Percentiles rank a stretch among this genome's conserved stretches.
These are phyloP conservation scores for Drosophila cognata DNA, from an alignment of 2,888 invertebrate species.

Conservation along the genomic window DNA sequence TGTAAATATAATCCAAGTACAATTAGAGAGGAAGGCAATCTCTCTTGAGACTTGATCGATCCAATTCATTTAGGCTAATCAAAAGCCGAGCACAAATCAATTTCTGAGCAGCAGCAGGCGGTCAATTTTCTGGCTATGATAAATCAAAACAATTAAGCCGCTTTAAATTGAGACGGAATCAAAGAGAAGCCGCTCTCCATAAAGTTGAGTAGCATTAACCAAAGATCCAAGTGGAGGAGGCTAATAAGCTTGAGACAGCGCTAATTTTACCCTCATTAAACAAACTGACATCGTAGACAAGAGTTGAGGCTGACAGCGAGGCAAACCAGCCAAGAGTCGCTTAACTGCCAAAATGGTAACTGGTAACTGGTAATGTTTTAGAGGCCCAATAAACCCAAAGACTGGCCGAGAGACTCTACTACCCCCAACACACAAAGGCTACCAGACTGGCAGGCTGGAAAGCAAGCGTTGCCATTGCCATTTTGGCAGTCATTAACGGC, in stretches of 20 bases:
- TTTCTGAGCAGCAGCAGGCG: constrained; percentile 38
- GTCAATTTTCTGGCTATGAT: constrained; percentile 42
- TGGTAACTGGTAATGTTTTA: constrained; percentile 63
- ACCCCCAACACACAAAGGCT: constrained; percentile 14
- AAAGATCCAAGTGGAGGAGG: constrained; percentile 77
- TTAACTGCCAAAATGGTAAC: constrained; percentile 31
- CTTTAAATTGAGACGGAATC: constrained; percentile 65
- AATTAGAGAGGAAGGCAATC: constrained; percentile 21
- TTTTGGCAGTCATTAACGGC: constrained; percentile 81
- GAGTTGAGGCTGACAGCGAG: constrained; percentile 49
- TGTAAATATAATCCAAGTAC: constrained; percentile 35
- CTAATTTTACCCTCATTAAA: constrained; percentile 82
- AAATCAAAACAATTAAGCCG: constrained; percentile 80
- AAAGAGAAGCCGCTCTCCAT: constrained; percentile 58
- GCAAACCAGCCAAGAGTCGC: constrained; percentile 10
- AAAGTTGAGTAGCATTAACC: constrained; percentile 75
- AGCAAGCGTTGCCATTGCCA: constrained; percentile 54
- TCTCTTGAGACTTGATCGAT: constrained; percentile 22
- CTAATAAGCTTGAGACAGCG: constrained; percentile 80
- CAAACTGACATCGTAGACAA: constrained; percentile 73
- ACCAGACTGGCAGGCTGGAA: constrained; percentile 47
- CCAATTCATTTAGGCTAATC: constrained; percentile 63
- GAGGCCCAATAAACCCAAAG: constrained; percentile 75
- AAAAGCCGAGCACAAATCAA: constrained; percentile 51
- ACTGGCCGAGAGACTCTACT: constrained; percentile 39